Base-by-base conservation (phyloP, 2,113 vertebrate genomes). In the Aix galericulata region DNA sequence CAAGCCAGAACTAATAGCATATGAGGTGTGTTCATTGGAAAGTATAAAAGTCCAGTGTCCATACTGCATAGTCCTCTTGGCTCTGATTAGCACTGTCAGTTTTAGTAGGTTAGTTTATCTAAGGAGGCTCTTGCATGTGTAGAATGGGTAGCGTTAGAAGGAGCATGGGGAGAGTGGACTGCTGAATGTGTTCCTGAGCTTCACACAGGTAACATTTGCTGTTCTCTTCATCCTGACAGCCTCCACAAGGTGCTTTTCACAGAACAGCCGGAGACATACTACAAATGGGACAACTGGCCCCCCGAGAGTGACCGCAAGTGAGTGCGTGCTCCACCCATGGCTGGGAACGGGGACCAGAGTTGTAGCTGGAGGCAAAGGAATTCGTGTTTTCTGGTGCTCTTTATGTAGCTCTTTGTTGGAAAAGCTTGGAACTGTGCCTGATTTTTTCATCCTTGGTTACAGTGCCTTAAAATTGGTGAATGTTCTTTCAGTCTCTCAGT, bases 201-300 rank as follows among this genome's bases (percentile, higher is more conserved):
- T 89, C 42, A 12, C 27, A 9, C 23, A 42, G 38, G 4, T 72
- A 36, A 2, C 71, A 3, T 55, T 94, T 36, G 34, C 31, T 86
- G n/a, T 40, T 0, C 29, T 59, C 9, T 92, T 29, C 8, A 6
- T 29, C 55, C 56, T 53, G 38, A 8, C 95, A 99, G 99, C 97
- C 99, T 99, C 38, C 99, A 99, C 97, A 99, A 99, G 97, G 99
- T 99, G 79, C 99, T 99, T 23, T 99, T 99, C 97, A 99, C 99
- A 0, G 99, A 99, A 93, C 99, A 99, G 85, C 99, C 99, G 0
- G 99, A 99, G 98, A 99, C 99, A 0, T 99, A 99, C 96, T 99
- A 99, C 97, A 99, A 99, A 87, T 99, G 99, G 99, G 99, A 99
- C 97, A 99, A 99, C 97, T 99, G 99, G 99, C 99, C 99, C 7